phyloP scores from a whole-genome alignment of 1,140 invertebrate species.

The Brachystomella parvula region DNA sequence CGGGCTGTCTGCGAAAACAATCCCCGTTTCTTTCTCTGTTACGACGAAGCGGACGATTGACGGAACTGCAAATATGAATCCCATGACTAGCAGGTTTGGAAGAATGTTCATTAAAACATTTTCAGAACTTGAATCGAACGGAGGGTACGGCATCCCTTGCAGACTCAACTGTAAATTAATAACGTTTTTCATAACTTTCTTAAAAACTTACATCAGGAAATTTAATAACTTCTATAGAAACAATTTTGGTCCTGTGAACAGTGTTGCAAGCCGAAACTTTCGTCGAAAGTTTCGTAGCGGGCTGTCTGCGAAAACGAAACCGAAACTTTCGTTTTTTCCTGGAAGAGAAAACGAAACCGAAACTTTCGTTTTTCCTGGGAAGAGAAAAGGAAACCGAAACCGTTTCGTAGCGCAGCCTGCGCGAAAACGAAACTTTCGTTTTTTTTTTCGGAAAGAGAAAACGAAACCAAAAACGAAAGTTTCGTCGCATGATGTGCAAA shows the following conservation, averaged over 20 bases:
- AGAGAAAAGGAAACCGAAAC: neutral
- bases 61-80: constrained; percentile 37
- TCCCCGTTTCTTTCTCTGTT: constrained; percentile 35
- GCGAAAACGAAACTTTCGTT: too few relatives aligned
- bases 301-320: constrained; percentile 16
- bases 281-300: too few relatives aligned
- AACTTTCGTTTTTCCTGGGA: too few relatives aligned
- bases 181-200: neutral
- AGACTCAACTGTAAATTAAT: constrained; percentile 17
- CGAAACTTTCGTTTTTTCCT: constrained; percentile 9
- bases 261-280: too few relatives aligned
- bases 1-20: constrained; percentile 3
- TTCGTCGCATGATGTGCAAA: neutral
- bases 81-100: constrained; percentile 19
- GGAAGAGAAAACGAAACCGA: too few relatives aligned
- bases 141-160: constrained; percentile 35
- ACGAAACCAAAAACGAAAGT: too few relatives aligned
- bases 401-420: too few relatives aligned
- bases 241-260: neutral
- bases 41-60: constrained; percentile 32
- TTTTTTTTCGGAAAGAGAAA: too few relatives aligned
- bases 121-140: constrained; percentile 19
- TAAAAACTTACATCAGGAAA: neutral
- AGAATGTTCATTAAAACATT: constrained; percentile 25
- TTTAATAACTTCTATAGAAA: neutral